Base-by-base conservation (phyloP, 1,140 invertebrate species). In the Ericerus pela region DNA sequence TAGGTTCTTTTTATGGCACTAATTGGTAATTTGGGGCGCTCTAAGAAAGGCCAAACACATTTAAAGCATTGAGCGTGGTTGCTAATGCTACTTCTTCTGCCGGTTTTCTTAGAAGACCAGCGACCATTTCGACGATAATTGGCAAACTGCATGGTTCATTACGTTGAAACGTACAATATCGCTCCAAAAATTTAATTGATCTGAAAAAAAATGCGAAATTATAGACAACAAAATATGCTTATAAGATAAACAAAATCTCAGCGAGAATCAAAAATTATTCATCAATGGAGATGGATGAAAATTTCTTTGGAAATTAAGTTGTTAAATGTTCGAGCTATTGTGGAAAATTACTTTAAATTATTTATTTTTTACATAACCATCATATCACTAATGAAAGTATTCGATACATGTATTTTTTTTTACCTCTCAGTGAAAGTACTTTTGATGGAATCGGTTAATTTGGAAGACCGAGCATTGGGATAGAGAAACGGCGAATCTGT, bases 401-500 rank as follows among this genome's bases (percentile, higher is more conserved):
- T 18, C 27, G 20, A 11, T 56, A 58, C 66, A 59, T 2, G 20
- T 31, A 36, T 53, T 37, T 57, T 37, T 54, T 61, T 60, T 64
- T 66, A 90, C 74, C 87, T 79, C 72, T 91, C 85, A 8, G 89
- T 90, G 43, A 96, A 72, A 37, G 79, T 79, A 62, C 87, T 81
- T 72, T 92, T 94, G 4, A 96, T 81, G 66, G 86, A 79, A 55
- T 78, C 67, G 27, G 89, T 86, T 62, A 96, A 69, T 69, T 95
- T 95, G 18, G 88, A 91, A 53, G 90, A 90, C 67, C 91, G 75
- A 41, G 88, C 89, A 67, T 96, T 96, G 0, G 91, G 91, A 70
- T 91, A 96, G 88, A 95, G 92, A 65, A 91, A 96, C 0, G 92
- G 92, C 10, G 90, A 83, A 73, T 96, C 92, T 1, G 88, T 93